Evolutionary conservation across 2,888 invertebrate species (phyloP).

Genomic region (Tiliacea aurago): DNA sequence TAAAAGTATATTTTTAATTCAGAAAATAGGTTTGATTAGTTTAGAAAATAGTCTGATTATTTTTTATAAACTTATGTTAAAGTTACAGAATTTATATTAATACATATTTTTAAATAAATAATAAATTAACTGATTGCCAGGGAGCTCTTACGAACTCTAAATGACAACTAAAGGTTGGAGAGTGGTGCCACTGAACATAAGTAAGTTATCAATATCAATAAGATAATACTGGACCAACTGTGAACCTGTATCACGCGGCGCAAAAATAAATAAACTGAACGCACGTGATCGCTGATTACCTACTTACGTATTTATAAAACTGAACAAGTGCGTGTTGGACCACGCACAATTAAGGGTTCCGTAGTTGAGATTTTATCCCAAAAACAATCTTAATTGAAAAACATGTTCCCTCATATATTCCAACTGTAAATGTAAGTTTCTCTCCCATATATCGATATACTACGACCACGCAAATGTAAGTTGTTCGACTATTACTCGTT

Average conservation of each 20-base stretch:
- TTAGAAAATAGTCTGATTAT: constrained; percentile 5
- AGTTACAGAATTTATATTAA: constrained; percentile 34
- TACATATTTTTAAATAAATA: constrained; percentile 26
- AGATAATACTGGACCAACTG: constrained; percentile 61
- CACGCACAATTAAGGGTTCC: too few relatives aligned
- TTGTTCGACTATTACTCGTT: too few relatives aligned
- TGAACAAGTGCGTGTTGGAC: too few relatives aligned
- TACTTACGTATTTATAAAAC: constrained; percentile 16
- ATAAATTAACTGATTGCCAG: constrained; percentile 54
- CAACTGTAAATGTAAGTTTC: too few relatives aligned
- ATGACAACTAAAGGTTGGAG: constrained; percentile 83
- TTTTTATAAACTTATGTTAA: neutral
- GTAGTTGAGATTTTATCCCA: too few relatives aligned
- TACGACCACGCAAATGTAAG: too few relatives aligned
- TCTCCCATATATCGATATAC: too few relatives aligned
- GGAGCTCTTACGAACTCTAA: constrained; percentile 78
- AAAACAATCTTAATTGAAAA: too few relatives aligned
- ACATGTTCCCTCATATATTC: too few relatives aligned
- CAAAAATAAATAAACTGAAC: constrained; percentile 62
- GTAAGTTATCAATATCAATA: constrained; percentile 69
- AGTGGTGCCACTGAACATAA: constrained; percentile 70
- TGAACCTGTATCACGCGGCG: constrained; percentile 69
- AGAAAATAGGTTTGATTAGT: constrained; percentile 34
- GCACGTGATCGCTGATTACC: constrained; percentile 65
- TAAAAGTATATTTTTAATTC: constrained; percentile 75